Evolutionary conservation across 1,140 invertebrate genomes (phyloP).

Genomic region (Sitobion miscanthi): DNA sequence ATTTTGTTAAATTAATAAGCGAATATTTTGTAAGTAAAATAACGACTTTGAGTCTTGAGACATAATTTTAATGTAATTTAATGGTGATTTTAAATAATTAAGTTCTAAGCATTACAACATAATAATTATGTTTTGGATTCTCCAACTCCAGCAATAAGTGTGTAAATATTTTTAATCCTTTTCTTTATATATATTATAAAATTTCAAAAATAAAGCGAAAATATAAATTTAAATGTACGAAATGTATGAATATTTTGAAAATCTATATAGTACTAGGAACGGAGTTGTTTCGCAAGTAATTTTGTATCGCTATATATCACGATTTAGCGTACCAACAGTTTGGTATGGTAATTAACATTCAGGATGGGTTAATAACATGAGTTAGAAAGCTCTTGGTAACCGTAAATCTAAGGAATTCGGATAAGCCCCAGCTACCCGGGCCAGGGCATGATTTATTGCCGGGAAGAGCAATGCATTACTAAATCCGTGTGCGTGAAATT

Average conservation of each 20-base stretch:
- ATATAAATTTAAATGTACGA: background rate
- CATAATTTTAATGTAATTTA: no score
- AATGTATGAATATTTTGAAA: background rate
- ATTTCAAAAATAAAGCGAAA: background rate
- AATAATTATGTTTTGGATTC: background rate
- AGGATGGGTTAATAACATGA: constrained; percentile 38
- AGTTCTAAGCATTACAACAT: background rate
- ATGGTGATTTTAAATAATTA: no score
- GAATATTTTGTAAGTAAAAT: no score
- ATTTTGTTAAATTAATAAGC: no score
- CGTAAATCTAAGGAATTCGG: constrained; percentile 53
- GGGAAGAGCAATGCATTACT: constrained; percentile 28
- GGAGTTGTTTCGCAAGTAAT: constrained; percentile 15
- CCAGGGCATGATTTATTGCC: constrained; percentile 42
- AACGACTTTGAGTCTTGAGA: no score
- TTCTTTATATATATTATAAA: background rate
- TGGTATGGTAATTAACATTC: constrained; percentile 53
- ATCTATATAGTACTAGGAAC: background rate
- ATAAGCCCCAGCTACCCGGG: constrained; percentile 17
- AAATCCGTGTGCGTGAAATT: constrained; percentile 40
- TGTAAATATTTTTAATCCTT: no score
- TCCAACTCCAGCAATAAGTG: no score
- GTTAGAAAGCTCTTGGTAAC: constrained; percentile 40
- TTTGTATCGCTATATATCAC: constrained; percentile 41
- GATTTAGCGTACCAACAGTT: constrained; percentile 26